Base-by-base conservation (phyloP, 1,140 invertebrate species). In the Leptonema lineaticorne region DNA sequence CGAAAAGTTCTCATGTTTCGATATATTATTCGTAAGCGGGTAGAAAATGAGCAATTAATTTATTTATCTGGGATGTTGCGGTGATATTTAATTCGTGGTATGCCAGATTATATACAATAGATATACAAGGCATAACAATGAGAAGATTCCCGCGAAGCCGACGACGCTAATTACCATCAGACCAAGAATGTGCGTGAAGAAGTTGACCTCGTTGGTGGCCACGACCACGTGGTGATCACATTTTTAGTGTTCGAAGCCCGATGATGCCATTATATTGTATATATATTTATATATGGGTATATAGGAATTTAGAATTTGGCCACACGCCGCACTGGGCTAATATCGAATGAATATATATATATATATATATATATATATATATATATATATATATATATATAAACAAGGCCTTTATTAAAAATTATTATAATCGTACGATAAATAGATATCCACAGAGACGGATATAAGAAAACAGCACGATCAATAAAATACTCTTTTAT, bases 61-160 rank as follows among this genome's bases (percentile, higher is more conserved):
- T 26, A 26, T 53, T 14, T 26, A 14, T 24, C 50, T 14, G 22
- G 37, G 11, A 9, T 2, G 37, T 41, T 53, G 24, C 2, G 20
- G 50, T 26, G 50, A 53, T 53, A 53, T 53, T n/a, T 53, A 53
- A 53, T 53, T 53, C 27, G 50, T 24, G 50, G 22, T 24, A 53
- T 24, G 22, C 50, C 50, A 53, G 50, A 53, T 53, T 1, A 26
- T 3, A n/a, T n/a, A 53, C 50, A 53, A 53, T 53, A 26, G 50
- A 53, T 53, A 53, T 11, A 53, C 46, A 3, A 11, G 1, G 20
- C 18, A 24, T 26, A 16, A 53, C 24, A 53, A 18, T 53, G 50
- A 24, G 50, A 53, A 53, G 50, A 53, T 53, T 53, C 50, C 24
- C 50, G 50, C 50, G 50, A 53, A 53, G 11, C 1, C 37, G 2